Percentiles rank a stretch among this genome's conserved stretches.
Evolutionary conservation across 2,888 invertebrate species (phyloP).

Genomic region (Malthinus seriepunctatus): DNA sequence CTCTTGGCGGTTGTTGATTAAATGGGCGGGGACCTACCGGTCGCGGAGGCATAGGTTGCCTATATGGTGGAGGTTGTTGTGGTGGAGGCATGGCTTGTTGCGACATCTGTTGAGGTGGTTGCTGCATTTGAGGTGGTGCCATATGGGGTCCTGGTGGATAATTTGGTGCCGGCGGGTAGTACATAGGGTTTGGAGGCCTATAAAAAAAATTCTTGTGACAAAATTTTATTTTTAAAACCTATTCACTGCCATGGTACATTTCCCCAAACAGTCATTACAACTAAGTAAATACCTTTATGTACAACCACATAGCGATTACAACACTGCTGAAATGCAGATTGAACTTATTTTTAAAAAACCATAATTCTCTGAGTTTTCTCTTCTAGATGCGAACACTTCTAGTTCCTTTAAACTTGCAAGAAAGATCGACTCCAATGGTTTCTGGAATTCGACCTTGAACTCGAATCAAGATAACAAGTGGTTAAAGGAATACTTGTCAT

Average conservation of each 20-base stretch:
- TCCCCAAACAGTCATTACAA: not conserved
- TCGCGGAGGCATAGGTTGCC: conserved; percentile 33
- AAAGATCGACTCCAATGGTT: too few relatives aligned
- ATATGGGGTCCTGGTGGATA: conserved; percentile 35
- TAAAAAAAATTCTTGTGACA: not conserved
- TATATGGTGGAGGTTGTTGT: conserved; percentile 41
- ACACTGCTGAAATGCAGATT: too few relatives aligned
- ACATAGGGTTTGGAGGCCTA: conserved; percentile 48
- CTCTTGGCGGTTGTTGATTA: conserved; percentile 34
- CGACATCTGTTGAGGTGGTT: conserved; percentile 29
- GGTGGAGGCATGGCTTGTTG: conserved; percentile 38
- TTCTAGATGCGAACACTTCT: too few relatives aligned
- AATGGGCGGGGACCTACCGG: conserved; percentile 46
- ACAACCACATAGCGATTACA: too few relatives aligned
- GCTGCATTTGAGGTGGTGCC: conserved; percentile 38
- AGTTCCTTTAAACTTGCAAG: too few relatives aligned
- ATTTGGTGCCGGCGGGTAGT: conserved; percentile 41
- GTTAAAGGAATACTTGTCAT: too few relatives aligned
- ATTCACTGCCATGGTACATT: not conserved
- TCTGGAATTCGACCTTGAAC: too few relatives aligned
- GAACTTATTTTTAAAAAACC: too few relatives aligned
- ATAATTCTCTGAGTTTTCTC: too few relatives aligned
- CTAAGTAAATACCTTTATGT: too few relatives aligned
- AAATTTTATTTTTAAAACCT: not conserved
- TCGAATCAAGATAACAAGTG: too few relatives aligned